Evolutionary conservation across 2,888 invertebrate species (phyloP).

Genomic region (Phaonia tiefii): DNA sequence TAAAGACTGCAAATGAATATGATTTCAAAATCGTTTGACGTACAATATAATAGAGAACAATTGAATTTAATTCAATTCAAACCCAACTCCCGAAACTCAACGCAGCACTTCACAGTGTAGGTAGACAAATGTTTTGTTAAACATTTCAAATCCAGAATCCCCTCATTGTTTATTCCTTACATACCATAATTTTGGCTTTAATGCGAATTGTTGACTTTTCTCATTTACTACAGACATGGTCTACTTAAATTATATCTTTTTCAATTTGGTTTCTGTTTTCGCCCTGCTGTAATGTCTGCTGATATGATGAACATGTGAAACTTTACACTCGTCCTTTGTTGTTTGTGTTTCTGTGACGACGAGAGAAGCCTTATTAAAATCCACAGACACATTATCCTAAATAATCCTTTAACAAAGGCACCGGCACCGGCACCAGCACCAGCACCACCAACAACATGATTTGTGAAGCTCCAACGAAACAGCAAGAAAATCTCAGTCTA

Average conservation of each 20-base stretch:
- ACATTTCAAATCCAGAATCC: no score
- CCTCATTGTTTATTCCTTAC: no score
- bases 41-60: no score
- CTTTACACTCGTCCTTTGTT: conserved; percentile 12
- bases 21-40: no score
- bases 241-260: conserved; percentile 26
- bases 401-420: conserved; percentile 50
- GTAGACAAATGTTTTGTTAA: no score
- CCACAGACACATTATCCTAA: conserved; percentile 41
- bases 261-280: conserved; percentile 9
- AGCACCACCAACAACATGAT: conserved; percentile 3
- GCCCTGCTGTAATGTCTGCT: neutral
- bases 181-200: no score
- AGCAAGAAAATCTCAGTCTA: conserved; percentile 25
- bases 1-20: no score
- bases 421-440: conserved; percentile 3
- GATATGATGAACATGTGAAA: conserved; percentile 24
- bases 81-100: no score
- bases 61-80: no score
- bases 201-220: conserved; percentile 30
- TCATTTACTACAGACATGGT: neutral
- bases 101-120: no score
- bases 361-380: conserved; percentile 40
- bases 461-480: conserved; percentile 10
- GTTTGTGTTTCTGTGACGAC: no score